Percentiles rank a stretch among this genome's conserved stretches.
phyloP scores from a whole-genome alignment of 2,888 invertebrate species.

The Spodoptera littoralis region DNA sequence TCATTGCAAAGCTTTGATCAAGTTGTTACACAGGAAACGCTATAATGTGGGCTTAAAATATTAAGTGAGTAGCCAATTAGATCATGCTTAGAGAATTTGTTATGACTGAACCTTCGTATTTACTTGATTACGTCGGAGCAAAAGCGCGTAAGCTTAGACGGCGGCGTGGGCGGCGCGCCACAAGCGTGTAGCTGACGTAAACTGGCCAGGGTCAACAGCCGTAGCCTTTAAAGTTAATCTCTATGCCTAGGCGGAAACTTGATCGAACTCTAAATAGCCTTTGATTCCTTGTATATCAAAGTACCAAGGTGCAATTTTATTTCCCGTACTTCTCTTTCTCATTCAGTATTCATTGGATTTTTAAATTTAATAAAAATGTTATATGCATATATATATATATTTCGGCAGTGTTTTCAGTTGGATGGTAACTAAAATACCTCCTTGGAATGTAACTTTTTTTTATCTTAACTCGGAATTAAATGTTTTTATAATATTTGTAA shows the following conservation, averaged over 20 bases:
- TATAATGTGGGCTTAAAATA: conserved; percentile 14
- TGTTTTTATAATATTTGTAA: conserved; percentile 19
- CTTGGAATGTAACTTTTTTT: background rate
- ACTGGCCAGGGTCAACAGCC: conserved; percentile 72
- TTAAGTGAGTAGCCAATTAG: conserved; percentile 10
- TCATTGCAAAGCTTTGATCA: conserved; percentile 54
- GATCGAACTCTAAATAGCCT: conserved; percentile 40
- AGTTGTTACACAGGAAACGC: conserved; percentile 32
- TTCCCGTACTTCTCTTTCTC: no score
- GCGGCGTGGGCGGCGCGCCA: conserved; percentile 56
- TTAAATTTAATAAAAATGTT: no score
- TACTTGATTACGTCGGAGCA: conserved; percentile 5
- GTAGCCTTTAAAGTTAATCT: conserved; percentile 50
- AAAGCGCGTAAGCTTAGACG: conserved; percentile 29
- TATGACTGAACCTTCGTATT: conserved; percentile 1
- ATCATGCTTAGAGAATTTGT: background rate
- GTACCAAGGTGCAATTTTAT: no score
- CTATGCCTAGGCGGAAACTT: conserved; percentile 58
- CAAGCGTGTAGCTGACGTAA: conserved; percentile 65
- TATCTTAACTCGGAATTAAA: conserved; percentile 28
- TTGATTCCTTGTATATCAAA: conserved; percentile 6
- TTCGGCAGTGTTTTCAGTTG: no score
- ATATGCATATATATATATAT: no score
- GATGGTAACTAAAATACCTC: no score
- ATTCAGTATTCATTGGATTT: no score